A percentile compares a stretch with the other conserved stretches of the same genome.
Conservation (phyloP, 2,888 invertebrate genomes). For the Nymphalis polychloros region DNA sequence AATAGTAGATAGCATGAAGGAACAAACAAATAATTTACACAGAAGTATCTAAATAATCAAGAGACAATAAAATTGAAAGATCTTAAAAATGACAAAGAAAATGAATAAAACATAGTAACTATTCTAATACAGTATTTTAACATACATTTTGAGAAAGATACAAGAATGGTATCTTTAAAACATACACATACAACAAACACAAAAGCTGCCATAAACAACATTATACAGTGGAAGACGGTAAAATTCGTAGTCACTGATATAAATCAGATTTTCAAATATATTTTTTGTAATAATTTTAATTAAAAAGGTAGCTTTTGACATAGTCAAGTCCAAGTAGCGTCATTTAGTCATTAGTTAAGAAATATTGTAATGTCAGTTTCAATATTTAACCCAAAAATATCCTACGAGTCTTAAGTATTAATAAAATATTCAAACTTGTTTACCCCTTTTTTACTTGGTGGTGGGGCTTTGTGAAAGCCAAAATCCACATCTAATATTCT, state of each 20-base stretch:
- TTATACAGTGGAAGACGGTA: conserved; percentile 46
- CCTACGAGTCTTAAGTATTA: too few species aligned
- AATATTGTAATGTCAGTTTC: too few species aligned
- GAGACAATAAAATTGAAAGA: background rate
- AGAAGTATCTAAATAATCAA: background rate
- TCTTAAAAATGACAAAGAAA: background rate
- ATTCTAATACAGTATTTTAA: conserved; percentile 44
- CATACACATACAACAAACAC: conserved; percentile 36
- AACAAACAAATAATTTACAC: background rate
- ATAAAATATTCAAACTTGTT: too few species aligned
- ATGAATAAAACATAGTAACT: conserved; percentile 9
- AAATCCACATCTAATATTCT: too few species aligned
- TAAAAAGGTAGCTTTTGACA: conserved; percentile 31
- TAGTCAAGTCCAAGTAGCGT: background rate
- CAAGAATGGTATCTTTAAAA: conserved; percentile 27
- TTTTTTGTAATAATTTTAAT: conserved; percentile 10
- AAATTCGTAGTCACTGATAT: conserved; percentile 16
- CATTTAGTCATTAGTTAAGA: background rate
- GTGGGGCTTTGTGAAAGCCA: too few species aligned
- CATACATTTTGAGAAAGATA: conserved; percentile 20
- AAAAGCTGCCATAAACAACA: conserved; percentile 38
- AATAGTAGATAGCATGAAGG: background rate
- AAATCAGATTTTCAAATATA: conserved; percentile 5
- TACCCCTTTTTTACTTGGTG: too few species aligned
- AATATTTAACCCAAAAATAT: too few species aligned